Conservation (phyloP, 2,797 vertebrate species). For the Cheirogaleus major region DNA sequence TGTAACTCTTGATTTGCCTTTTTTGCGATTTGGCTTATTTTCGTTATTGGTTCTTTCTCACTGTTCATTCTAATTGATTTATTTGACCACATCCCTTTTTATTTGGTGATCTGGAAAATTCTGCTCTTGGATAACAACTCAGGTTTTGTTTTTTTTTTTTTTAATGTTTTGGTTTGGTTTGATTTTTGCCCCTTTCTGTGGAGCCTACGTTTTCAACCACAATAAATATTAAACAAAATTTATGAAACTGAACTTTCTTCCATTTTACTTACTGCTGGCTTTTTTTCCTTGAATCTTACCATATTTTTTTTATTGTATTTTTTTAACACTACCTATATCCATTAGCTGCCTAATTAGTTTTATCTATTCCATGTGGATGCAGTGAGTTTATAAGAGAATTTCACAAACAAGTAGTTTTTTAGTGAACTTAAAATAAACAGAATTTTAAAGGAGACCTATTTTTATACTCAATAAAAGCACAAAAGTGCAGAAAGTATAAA, state of each 20-base stretch:
- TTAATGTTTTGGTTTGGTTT: background rate
- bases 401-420: constrained; percentile 92
- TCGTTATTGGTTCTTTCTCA: constrained; percentile 20
- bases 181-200: background rate
- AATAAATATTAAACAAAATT: constrained; percentile 76
- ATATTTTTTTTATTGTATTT: constrained; percentile 74
- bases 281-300: constrained; percentile 52
- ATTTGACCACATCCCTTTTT: constrained; percentile 62
- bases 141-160: constrained; percentile 10
- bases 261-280: constrained; percentile 70
- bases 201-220: constrained; percentile 72
- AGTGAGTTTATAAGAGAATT: constrained; percentile 91
- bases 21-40: constrained; percentile 39
- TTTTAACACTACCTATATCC: constrained; percentile 88
- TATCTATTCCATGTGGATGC: constrained; percentile 88
- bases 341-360: constrained; percentile 89
- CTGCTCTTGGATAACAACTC: constrained; percentile 56
- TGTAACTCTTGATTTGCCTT: constrained; percentile 15
- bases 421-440: constrained; percentile 89
- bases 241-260: constrained; percentile 79
- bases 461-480: constrained; percentile 91
- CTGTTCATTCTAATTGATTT: constrained; percentile 28
- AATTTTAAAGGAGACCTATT: constrained; percentile 90
- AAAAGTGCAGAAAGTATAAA: constrained; percentile 90
- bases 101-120: constrained; percentile 73